Evolutionary conservation across 2,888 invertebrate genomes (phyloP).

Genomic region (Tetragnatha montana): DNA sequence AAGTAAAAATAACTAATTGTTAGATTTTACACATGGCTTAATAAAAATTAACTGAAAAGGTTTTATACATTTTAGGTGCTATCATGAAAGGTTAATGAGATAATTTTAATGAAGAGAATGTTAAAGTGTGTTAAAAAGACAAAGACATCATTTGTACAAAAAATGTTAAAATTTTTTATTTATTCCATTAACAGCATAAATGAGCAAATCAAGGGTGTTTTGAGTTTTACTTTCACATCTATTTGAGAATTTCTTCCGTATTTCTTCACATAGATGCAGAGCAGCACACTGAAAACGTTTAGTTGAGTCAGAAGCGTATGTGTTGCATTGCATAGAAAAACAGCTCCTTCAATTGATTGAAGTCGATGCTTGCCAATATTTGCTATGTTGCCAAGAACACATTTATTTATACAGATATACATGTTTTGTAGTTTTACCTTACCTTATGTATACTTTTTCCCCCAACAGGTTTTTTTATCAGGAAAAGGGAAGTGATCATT

Average conservation of each 20-base stretch:
- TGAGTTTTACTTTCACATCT: slow-evolving; percentile 21
- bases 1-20: slow-evolving; percentile 3
- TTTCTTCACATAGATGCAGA: neutral
- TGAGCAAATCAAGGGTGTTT: slow-evolving; percentile 67
- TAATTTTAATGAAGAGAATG: neutral
- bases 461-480: neutral
- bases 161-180: slow-evolving; percentile 71
- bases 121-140: neutral
- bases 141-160: slow-evolving; percentile 43
- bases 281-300: neutral
- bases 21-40: neutral
- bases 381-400: neutral
- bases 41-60: too few species aligned
- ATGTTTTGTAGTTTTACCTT: too few species aligned
- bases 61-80: too few species aligned
- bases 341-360: neutral
- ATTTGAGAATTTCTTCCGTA: slow-evolving; percentile 6
- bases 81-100: too few species aligned
- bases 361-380: neutral
- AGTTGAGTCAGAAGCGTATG: neutral
- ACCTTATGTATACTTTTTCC: neutral
- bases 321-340: neutral
- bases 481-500: neutral
- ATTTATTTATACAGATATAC: neutral
- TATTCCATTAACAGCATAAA: slow-evolving; percentile 68